Evolutionary conservation across 2,113 vertebrate species (phyloP).

Genomic region (Speoplatyrhinus poulsoni): DNA sequence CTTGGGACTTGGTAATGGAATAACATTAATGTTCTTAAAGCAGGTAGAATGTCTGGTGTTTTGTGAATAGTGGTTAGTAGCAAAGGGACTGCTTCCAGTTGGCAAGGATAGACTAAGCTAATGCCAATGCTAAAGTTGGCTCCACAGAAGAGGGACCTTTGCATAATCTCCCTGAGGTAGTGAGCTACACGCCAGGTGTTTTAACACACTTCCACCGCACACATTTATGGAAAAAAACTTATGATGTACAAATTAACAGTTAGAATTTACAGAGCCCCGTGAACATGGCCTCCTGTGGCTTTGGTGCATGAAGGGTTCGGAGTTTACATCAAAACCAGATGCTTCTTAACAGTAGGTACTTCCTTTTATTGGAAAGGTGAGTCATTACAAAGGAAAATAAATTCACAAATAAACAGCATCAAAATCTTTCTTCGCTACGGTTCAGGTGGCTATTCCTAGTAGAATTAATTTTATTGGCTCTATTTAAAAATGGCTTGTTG

Average conservation of each 20-base stretch:
- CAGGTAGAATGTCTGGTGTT: slow-evolving; percentile 13
- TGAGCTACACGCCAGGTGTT: slow-evolving; percentile 58
- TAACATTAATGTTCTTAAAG: slow-evolving; percentile 3
- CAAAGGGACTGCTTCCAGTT: slow-evolving; percentile 28
- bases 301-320: slow-evolving; percentile 63
- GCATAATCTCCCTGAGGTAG: slow-evolving; percentile 23
- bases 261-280: slow-evolving; percentile 74
- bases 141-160: slow-evolving; percentile 13
- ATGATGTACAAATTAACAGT: slow-evolving; percentile 81
- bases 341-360: slow-evolving; percentile 56
- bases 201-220: slow-evolving; percentile 65
- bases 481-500: slow-evolving; percentile 24
- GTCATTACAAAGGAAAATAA: slow-evolving; percentile 73
- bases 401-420: slow-evolving; percentile 76
- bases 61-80: slow-evolving; percentile 14
- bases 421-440: slow-evolving; percentile 21
- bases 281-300: slow-evolving; percentile 73
- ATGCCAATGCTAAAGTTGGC: slow-evolving; percentile 20
- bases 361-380: slow-evolving; percentile 76
- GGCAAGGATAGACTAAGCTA: slow-evolving; percentile 18
- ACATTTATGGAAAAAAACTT: slow-evolving; percentile 73
- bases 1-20: neutral
- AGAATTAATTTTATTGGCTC: slow-evolving; percentile 26
- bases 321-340: slow-evolving; percentile 74
- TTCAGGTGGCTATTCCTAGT: slow-evolving; percentile 39